phyloP scores from a whole-genome alignment of 2,797 vertebrate genomes.

The Megalops cyprinoides region DNA sequence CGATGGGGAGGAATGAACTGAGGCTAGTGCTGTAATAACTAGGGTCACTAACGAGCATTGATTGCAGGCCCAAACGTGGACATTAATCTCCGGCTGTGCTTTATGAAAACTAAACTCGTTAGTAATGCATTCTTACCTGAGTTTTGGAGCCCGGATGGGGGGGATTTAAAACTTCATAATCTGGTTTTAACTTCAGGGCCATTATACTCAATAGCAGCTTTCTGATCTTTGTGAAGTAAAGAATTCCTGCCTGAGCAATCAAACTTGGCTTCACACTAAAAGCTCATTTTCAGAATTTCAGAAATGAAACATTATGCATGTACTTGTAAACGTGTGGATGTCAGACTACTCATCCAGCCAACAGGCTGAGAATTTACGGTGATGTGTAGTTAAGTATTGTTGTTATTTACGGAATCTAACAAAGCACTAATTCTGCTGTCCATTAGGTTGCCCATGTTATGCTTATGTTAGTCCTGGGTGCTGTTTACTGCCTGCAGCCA shows the following conservation, averaged over 20 bases:
- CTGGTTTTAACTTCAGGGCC: conserved; percentile 8
- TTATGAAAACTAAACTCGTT: neutral
- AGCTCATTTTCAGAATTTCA: no score
- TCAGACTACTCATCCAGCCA: no score
- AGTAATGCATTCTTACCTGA: neutral
- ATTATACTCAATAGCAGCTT: neutral
- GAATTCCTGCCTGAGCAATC: neutral
- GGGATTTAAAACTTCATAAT: neutral
- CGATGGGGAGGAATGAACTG: neutral
- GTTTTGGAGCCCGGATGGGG: neutral
- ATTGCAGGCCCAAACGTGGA: neutral
- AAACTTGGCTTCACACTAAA: no score
- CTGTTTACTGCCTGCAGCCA: no score
- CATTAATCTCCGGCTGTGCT: neutral
- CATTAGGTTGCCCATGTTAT: neutral
- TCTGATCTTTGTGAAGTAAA: neutral
- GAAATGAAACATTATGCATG: neutral
- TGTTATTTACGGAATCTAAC: neutral
- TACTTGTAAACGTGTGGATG: no score
- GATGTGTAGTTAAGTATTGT: no score
- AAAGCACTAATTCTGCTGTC: neutral
- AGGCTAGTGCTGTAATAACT: neutral
- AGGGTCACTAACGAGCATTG: neutral
- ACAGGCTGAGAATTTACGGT: no score
- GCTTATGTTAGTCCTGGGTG: neutral